Base-by-base conservation (phyloP, 2,797 vertebrate genomes). In the Micrastur ruficollis region DNA sequence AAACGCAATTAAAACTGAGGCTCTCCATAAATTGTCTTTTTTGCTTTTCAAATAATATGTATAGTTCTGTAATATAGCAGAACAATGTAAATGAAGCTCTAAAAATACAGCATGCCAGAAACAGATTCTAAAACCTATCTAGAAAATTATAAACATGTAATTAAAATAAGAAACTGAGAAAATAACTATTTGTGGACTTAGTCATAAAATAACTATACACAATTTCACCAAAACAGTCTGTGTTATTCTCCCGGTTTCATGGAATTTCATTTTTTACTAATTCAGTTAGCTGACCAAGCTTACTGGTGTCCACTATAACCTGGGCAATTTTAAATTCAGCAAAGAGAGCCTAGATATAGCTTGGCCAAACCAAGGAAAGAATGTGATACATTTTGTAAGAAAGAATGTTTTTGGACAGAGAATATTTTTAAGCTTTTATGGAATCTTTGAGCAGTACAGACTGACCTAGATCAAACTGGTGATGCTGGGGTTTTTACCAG, bases 161-260 rank as follows among this genome's bases (percentile, higher is more conserved):
- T 91, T 90, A 90, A 86, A 96, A 76, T 55, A 91, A 93, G 59
- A 86, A 92, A 78, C 50, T 79, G 81, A 68, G 32, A 90, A 76
- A 78, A 76, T 58, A 88, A 27, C 10, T 74, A 3, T 58, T 76
- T 81, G 20, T 68, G 53, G 46, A 29, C 32, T 71, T 49, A 42
- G 36, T 63, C 19, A 73, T 19, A 63, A 66, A 91, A 75, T 71
- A 95, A 20, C 18, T 58, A 22, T 23, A n/a, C 27, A 61, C 14
- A 70, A 27, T 42, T 85, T 74, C 68, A 75, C 47, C 4, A 42
- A 89, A 86, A 53, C 7, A 49, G 34, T 36, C 9, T 55, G 3
- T 42, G 5, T 5, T 53, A 52, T 81, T 85, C 29, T 46, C 14
- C 20, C 7, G 29, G 5, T 50, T 68, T 42, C 4, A 21, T 29